Evolutionary conservation across 1,140 invertebrate genomes (phyloP), one percentile per base, ranked within the genome.

Genomic region (Mamestra configurata): DNA sequence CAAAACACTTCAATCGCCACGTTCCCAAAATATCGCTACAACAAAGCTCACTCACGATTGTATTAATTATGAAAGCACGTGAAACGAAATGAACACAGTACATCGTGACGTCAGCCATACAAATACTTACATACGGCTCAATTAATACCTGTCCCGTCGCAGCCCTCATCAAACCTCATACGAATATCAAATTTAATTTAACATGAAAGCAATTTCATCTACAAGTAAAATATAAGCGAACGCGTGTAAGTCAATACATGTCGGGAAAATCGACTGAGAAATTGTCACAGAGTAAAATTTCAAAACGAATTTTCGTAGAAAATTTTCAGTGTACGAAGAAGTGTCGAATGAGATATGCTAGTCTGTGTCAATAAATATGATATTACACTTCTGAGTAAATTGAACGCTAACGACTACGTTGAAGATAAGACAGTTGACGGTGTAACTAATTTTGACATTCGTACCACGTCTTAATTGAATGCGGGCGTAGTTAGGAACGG

Each of bases 131-230:
- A 84, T 31, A 68, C 20, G 68, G 79, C 76, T 84, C 86, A 88
- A 89, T 90, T 88, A 89, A 88, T 87, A 86, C 82, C 83, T 83
- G 81, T 55, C 76, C 27, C 57, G 73, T 37, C 77, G 75, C 40
- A 81, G 82, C 82, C 82, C 81, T 85, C 83, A 84, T 88, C 87
- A 89, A 86, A 85, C 83, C 82, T 80, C 82, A 85, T 87, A 88
- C 88, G 86, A 87, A 90, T 88, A 86, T 85, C 76, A 88, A 90
- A 90, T 90, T 90, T 87, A 90, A 91, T 91, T 88, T 84, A 83
- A 86, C 86, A 86, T 84, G 86, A 89, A 89, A 89, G 87, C 87
- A 88, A 89, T 88, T 88, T 89, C 83, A 79, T 89, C 82, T 88
- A 84, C 64, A 66, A 68, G 80, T 83, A 86, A 88, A 88, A 84